Evolutionary conservation across 2,888 invertebrate genomes (phyloP).

Genomic region (Synergus gifuensis): DNA sequence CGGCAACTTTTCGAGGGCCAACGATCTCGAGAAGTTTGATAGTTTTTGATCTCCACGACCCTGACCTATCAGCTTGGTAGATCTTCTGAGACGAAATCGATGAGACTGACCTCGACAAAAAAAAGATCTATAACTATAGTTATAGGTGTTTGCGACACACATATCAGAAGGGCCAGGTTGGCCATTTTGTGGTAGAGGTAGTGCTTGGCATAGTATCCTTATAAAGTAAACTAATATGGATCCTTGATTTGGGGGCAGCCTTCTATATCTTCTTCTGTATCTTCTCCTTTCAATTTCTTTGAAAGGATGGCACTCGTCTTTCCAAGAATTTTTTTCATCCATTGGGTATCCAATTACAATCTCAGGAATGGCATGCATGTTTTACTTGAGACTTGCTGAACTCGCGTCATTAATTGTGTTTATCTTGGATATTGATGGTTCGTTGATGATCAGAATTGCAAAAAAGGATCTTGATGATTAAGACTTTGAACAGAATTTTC

Average conservation of each 20-base stretch:
- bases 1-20: neutral
- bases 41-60: slow-evolving; percentile 6
- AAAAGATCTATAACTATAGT: neutral
- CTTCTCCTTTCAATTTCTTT: neutral
- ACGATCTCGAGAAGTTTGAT: neutral
- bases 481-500: neutral
- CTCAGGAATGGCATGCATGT: neutral
- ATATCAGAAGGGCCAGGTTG: slow-evolving; percentile 14
- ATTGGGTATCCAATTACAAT: slow-evolving; percentile 60
- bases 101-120: neutral
- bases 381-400: neutral
- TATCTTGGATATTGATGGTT: neutral
- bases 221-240: slow-evolving; percentile 47
- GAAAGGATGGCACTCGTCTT: slow-evolving; percentile 48
- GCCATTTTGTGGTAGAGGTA: slow-evolving; percentile 24
- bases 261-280: slow-evolving; percentile 1
- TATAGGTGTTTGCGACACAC: neutral
- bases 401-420: neutral
- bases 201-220: slow-evolving; percentile 18
- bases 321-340: slow-evolving; percentile 55
- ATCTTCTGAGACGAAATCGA: neutral
- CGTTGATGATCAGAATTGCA: neutral
- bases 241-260: slow-evolving; percentile 47
- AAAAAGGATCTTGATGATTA: neutral
- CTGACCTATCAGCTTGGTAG: slow-evolving; percentile 36